Percentiles rank a stretch among this genome's conserved stretches.
phyloP scores from a whole-genome alignment of 2,888 invertebrate genomes.

The Chalcis sispes region DNA sequence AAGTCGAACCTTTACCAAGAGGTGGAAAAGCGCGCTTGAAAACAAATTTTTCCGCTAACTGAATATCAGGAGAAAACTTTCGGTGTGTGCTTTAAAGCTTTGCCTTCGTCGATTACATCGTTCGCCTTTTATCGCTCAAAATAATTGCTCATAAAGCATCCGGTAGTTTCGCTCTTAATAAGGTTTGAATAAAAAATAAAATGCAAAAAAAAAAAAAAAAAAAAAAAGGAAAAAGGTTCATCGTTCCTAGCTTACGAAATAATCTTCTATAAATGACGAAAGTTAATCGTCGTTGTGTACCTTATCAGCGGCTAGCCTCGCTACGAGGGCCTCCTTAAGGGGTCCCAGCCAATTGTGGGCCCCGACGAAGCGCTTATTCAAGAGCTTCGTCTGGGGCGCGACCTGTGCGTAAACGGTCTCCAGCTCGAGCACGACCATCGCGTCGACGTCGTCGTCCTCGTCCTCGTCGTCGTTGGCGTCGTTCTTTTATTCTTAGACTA shows the following conservation, averaged over 20 bases:
- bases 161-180: slow-evolving; percentile 5
- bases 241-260: too few species aligned
- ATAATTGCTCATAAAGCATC: slow-evolving; percentile 21
- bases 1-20: neutral
- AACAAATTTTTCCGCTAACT: slow-evolving; percentile 4
- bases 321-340: slow-evolving; percentile 78
- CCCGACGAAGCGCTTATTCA: slow-evolving; percentile 93
- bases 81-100: neutral
- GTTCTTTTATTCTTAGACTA: slow-evolving; percentile 46
- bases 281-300: slow-evolving; percentile 77
- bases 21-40: neutral
- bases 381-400: slow-evolving; percentile 90
- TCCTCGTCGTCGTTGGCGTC: slow-evolving; percentile 11
- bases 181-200: neutral
- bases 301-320: slow-evolving; percentile 82
- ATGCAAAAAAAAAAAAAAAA: neutral
- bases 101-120: slow-evolving; percentile 17
- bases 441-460: slow-evolving; percentile 21
- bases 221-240: neutral
- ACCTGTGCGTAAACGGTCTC: slow-evolving; percentile 89
- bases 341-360: slow-evolving; percentile 94
- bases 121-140: slow-evolving; percentile 21
- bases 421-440: slow-evolving; percentile 85
- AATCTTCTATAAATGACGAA: too few species aligned
- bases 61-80: neutral